phyloP scores from a whole-genome alignment of 2,797 vertebrate species.

The Halcyon badia region DNA sequence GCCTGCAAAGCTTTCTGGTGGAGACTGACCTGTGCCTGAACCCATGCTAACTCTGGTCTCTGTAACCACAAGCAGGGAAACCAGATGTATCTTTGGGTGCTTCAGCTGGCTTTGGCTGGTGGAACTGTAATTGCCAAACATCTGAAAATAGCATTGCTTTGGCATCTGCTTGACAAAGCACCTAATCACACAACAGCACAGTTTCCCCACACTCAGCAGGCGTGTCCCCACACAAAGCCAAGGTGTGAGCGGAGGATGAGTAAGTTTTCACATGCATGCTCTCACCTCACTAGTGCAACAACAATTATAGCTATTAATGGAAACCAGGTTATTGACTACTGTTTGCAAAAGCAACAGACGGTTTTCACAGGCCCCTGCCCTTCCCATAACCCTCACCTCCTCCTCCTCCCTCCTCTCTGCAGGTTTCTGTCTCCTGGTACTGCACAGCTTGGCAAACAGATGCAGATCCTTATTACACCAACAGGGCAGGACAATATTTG shows the following conservation, averaged over 20 bases:
- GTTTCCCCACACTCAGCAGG: not conserved
- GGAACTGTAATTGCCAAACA: not conserved
- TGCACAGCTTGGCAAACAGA: not conserved
- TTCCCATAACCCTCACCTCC: not conserved
- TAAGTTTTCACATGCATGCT: not conserved
- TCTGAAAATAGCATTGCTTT: not conserved
- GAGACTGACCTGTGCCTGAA: not conserved
- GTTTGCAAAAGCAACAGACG: not conserved
- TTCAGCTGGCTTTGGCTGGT: not conserved
- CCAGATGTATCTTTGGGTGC: not conserved
- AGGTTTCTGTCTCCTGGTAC: not conserved
- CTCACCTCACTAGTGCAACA: not conserved
- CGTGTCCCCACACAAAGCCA: not conserved
- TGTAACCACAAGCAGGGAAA: not conserved
- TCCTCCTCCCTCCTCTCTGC: not conserved
- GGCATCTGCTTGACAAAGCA: not conserved
- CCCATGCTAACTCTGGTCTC: not conserved
- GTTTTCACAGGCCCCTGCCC: not conserved
- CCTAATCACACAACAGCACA: not conserved
- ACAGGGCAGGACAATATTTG: not conserved
- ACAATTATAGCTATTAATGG: not conserved
- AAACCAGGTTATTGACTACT: not conserved
- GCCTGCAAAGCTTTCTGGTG: not conserved
- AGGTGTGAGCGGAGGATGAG: not conserved
- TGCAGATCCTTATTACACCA: not conserved